Evolutionary conservation across 2,888 invertebrate genomes (phyloP).

Genomic region (Nemotelus pantherinus): DNA sequence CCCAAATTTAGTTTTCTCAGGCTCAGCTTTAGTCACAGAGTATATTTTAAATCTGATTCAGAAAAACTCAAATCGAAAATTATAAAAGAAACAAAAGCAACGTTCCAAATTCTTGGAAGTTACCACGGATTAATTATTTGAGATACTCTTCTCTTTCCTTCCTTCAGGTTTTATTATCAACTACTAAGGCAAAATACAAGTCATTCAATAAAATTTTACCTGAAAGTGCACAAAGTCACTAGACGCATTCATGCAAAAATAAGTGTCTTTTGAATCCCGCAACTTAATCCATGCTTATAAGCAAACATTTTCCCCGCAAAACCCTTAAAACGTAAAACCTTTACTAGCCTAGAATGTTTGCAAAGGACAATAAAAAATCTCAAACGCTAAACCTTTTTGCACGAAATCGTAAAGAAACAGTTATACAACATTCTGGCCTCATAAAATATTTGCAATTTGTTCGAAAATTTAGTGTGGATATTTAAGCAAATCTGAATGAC

Average conservation of each 20-base stretch:
- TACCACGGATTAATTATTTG: too few species aligned
- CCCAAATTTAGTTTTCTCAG: too few species aligned
- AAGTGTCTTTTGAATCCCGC: background rate
- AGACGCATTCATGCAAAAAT: background rate
- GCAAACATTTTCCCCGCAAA: background rate
- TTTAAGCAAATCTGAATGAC: background rate
- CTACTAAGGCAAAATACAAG: too few species aligned
- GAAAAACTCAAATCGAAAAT: too few species aligned
- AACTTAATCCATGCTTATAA: background rate
- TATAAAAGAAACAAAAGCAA: too few species aligned
- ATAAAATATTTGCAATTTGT: slow-evolving; percentile 1
- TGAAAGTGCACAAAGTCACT: background rate
- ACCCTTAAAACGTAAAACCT: background rate
- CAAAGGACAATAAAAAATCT: slow-evolving; percentile 8
- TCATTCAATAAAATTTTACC: too few species aligned
- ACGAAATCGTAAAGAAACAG: slow-evolving; percentile 10
- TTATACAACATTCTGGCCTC: slow-evolving; percentile 1
- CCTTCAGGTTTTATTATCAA: too few species aligned
- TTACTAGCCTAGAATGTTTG: slow-evolving; percentile 16
- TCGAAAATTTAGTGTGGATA: background rate
- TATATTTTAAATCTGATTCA: too few species aligned
- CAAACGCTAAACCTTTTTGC: slow-evolving; percentile 19
- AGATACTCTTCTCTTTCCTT: too few species aligned
- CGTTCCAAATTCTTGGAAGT: too few species aligned
- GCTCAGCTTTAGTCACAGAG: too few species aligned